phyloP scores from a whole-genome alignment of 2,113 vertebrate species.

The Anoplopoma fimbria region DNA sequence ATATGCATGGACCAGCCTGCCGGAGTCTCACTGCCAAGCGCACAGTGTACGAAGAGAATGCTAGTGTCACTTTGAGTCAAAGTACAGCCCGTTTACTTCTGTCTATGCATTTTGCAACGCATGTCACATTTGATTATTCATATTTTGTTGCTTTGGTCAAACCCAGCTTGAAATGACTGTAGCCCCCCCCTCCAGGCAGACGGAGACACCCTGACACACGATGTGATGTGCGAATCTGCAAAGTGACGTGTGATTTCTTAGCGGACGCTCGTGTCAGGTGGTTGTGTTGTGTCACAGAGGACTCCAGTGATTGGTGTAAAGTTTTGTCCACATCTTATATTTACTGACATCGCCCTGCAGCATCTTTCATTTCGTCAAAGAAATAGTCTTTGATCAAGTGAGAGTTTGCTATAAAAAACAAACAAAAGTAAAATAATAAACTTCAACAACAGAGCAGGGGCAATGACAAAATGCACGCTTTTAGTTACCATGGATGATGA shows the following conservation, averaged over 20 bases:
- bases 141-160: constrained; percentile 43
- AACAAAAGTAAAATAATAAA: neutral
- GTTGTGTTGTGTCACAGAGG: constrained; percentile 22
- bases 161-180: constrained; percentile 7
- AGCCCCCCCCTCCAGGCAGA: constrained; percentile 1
- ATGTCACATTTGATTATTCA: constrained; percentile 48
- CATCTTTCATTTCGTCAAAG: constrained; percentile 24
- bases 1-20: constrained; percentile 78
- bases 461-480: constrained; percentile 12
- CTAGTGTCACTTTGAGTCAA: constrained; percentile 61
- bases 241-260: constrained; percentile 26
- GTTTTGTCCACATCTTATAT: constrained; percentile 16
- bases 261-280: constrained; percentile 23
- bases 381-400: constrained; percentile 6
- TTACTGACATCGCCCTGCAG: constrained; percentile 36
- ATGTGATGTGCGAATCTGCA: constrained; percentile 48
- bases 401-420: constrained; percentile 8
- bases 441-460: neutral
- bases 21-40: constrained; percentile 61
- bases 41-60: constrained; percentile 50
- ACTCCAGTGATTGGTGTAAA: constrained; percentile 11
- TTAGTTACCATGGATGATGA: constrained; percentile 3
- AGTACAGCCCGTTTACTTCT: constrained; percentile 47
- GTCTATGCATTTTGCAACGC: constrained; percentile 50
- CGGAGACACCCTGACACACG: constrained; percentile 18